Base-by-base conservation (phyloP, 2,888 invertebrate genomes). In the Laothoe populi region DNA sequence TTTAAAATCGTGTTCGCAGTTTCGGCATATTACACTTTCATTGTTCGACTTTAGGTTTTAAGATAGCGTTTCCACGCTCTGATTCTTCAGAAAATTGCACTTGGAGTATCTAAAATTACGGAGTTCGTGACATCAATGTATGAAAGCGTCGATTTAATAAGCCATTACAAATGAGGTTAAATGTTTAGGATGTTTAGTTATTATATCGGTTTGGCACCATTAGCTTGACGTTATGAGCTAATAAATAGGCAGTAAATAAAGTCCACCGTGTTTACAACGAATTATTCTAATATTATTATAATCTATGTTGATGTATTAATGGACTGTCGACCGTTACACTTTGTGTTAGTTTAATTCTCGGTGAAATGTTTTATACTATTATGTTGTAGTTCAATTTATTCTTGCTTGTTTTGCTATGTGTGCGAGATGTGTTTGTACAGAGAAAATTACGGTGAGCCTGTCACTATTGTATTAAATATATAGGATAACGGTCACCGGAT, bases 141-240 rank as follows among this genome's bases (percentile, higher is more conserved):
- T 53, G 35, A 48, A 35, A 53, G 35, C 35, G 53, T 19, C 53
- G 35, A 53, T 53, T 49, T 8, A 19, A 53, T 35, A 53, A 16
- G 35, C 16, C 16, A 31, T 53, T 42, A 13, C 4, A 61, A 61
- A 61, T 49, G 53, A 42, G 53, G 53, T 61, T 60, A 24, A 61
- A 61, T 26, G 24, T 40, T 49, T 13, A 31, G 16, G 31, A 38
- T 49, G 19, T 60, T 60, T 42, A 53, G 31, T 23, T 53, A 61
- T 42, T 53, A 31, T 26, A 61, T 53, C 26, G 53, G 24, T 11
- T 24, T 44, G 53, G 19, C 53, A 53, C 42, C 24, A n/a, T 53
- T 31, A 45, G 11, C 26, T 59, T 45, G 45, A 19, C 42, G 45
- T 26, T 40, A 31, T 19, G 11, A 45, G 23, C n/a, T 42, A 23